These are phyloP conservation scores for Drosophila aff. DNA, from an alignment of 1,140 invertebrate genomes.

Conservation along the genomic window DNA sequence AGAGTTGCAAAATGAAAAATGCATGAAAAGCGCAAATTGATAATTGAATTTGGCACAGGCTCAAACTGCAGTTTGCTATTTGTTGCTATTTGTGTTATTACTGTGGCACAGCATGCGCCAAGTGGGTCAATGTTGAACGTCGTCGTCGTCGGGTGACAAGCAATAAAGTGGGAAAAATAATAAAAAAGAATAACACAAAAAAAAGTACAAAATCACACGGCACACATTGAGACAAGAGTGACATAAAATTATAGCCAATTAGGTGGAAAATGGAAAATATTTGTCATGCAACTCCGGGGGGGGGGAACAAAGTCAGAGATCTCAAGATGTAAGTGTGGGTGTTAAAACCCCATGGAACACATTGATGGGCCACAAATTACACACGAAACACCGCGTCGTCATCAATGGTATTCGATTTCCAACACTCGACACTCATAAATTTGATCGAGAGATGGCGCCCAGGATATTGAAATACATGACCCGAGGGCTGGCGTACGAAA, in stretches of 20 bases:
- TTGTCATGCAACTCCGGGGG: slow-evolving; percentile 1
- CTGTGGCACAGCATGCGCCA: slow-evolving; percentile 46
- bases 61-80: slow-evolving; percentile 61
- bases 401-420: slow-evolving; percentile 56
- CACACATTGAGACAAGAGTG: slow-evolving; percentile 9
- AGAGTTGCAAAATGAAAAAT: slow-evolving; percentile 59
- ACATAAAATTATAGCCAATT: slow-evolving; percentile 54
- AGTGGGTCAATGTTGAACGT: slow-evolving; percentile 73
- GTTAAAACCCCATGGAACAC: slow-evolving; percentile 17
- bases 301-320: slow-evolving; percentile 1
- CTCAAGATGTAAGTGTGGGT: slow-evolving; percentile 19
- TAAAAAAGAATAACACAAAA: slow-evolving; percentile 14
- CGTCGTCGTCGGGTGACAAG: slow-evolving; percentile 26
- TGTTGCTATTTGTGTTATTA: slow-evolving; percentile 2
- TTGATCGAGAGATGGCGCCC: slow-evolving; percentile 31
- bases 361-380: slow-evolving; percentile 53
- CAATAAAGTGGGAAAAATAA: slow-evolving; percentile 30
- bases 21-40: slow-evolving; percentile 72
- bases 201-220: slow-evolving; percentile 25
- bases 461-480: slow-evolving; percentile 53
- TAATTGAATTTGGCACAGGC: slow-evolving; percentile 79
- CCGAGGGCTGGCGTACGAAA: slow-evolving; percentile 14
- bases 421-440: slow-evolving; percentile 51
- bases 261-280: slow-evolving; percentile 38
- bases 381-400: slow-evolving; percentile 33